Percentiles rank a stretch among this genome's conserved stretches.
Conservation (phyloP, 2,888 invertebrate genomes). For the Mesorhabditis sp. region DNA sequence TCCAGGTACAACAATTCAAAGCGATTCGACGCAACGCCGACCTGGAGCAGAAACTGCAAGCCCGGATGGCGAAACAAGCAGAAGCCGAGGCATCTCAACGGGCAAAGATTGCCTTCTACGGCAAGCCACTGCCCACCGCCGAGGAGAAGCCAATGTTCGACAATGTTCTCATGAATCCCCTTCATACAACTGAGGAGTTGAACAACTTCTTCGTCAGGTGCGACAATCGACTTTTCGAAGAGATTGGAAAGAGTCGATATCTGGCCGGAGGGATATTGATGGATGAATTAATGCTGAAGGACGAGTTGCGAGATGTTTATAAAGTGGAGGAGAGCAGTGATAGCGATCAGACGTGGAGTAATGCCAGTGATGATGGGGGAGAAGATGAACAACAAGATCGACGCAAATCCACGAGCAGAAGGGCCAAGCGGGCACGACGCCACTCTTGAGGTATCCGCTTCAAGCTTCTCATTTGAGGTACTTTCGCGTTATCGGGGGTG, state of each 20-base stretch:
- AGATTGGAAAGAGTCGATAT: background rate
- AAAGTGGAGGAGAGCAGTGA: background rate
- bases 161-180: background rate
- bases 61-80: background rate
- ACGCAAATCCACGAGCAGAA: too few species aligned
- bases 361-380: background rate
- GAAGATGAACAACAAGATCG: too few species aligned
- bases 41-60: background rate
- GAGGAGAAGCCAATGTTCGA: background rate
- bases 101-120: background rate
- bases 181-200: background rate
- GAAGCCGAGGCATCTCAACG: background rate
- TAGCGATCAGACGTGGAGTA: background rate
- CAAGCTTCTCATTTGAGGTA: too few species aligned
- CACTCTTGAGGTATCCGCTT: too few species aligned
- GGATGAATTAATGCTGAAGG: background rate
- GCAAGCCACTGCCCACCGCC: background rate
- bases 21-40: background rate
- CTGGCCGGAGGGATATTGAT: background rate
- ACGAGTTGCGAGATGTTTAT: background rate
- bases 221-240: slow-evolving; percentile 3
- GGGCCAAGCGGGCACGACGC: too few species aligned
- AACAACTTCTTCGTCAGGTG: background rate
- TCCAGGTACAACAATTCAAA: background rate
- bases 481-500: too few species aligned